Evolutionary conservation across 2,888 invertebrate species (phyloP).

Genomic region (Phortica magna): DNA sequence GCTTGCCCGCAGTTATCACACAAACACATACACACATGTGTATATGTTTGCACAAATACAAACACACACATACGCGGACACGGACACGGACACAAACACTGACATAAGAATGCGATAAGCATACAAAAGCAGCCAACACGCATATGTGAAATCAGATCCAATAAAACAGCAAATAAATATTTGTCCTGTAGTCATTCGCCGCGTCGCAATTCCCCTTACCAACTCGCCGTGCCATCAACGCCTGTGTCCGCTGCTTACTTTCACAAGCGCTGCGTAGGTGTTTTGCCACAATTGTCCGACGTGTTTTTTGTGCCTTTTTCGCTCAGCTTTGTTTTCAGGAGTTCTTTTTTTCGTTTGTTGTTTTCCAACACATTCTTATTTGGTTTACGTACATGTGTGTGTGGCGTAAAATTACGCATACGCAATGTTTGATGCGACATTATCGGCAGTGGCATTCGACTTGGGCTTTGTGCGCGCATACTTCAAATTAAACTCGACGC

Average conservation of each 20-base stretch:
- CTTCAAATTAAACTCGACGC: not conserved
- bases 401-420: slow-evolving; percentile 46
- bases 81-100: not conserved
- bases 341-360: not conserved
- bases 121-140: slow-evolving; percentile 32
- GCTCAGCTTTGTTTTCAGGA: not conserved
- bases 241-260: not conserved
- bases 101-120: slow-evolving; percentile 35
- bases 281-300: slow-evolving; percentile 39
- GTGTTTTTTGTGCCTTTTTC: slow-evolving; percentile 49
- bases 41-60: not conserved
- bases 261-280: not conserved
- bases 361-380: slow-evolving; percentile 29
- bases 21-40: slow-evolving; percentile 36
- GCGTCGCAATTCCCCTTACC: not conserved
- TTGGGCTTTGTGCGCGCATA: not conserved
- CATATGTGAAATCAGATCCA: slow-evolving; percentile 51
- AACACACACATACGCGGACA: not conserved
- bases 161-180: slow-evolving; percentile 66
- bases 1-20: slow-evolving; percentile 42
- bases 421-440: slow-evolving; percentile 34
- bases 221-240: not conserved
- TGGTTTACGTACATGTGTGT: slow-evolving; percentile 44
- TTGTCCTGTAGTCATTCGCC: slow-evolving; percentile 38
- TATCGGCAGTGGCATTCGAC: slow-evolving; percentile 16